Conservation (phyloP, 2,113 vertebrate species). For the Eira barbara region DNA sequence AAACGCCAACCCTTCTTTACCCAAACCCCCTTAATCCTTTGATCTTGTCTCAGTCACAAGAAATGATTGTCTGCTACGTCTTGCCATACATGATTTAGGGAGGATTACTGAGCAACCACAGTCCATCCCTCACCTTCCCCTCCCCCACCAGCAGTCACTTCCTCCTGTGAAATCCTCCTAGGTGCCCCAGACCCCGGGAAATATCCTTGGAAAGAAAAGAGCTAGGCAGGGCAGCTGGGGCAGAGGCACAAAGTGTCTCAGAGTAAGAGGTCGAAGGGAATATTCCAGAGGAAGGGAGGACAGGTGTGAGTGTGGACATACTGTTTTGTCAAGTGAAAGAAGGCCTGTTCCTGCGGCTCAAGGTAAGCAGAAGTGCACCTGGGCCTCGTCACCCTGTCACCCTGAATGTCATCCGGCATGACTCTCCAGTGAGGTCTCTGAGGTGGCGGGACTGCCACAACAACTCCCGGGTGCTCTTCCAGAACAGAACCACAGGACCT, state of each 20-base stretch:
- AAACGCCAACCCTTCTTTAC: conserved; percentile 17
- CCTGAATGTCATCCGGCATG: fast-evolving
- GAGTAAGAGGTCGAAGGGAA: background rate
- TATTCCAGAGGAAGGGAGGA: background rate
- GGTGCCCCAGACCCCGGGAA: background rate
- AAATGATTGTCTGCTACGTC: conserved; percentile 53
- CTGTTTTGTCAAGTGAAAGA: background rate
- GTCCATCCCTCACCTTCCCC: background rate
- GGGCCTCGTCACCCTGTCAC: fast-evolving
- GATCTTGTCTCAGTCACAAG: conserved; percentile 50
- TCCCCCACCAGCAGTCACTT: background rate
- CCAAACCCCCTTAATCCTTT: conserved; percentile 64
- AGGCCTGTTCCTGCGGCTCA: background rate
- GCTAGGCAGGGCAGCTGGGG: background rate
- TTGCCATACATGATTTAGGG: conserved; percentile 21
- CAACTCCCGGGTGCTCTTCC: background rate
- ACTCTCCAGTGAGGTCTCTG: background rate
- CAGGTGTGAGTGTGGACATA: background rate
- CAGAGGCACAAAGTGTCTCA: background rate
- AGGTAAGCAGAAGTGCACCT: background rate
- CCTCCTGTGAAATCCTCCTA: background rate
- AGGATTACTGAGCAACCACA: conserved; percentile 16
- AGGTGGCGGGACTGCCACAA: no score
- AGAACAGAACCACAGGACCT: background rate
- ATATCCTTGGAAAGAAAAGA: background rate